Evolutionary conservation across 2,888 invertebrate species (phyloP).

Genomic region (Diplolepis rosae): DNA sequence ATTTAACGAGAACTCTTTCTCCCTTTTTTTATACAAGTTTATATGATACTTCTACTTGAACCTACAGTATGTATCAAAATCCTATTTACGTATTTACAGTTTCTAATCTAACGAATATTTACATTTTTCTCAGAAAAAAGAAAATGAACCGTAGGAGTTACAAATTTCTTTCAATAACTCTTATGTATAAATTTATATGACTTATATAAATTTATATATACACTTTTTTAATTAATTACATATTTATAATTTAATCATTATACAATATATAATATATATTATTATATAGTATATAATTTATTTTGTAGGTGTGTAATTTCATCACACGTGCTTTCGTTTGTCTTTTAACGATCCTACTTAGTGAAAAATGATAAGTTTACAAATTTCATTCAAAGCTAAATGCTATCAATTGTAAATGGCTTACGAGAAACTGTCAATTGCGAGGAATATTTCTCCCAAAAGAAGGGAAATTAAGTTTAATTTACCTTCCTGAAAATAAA

Average conservation of each 20-base stretch:
- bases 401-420: not conserved
- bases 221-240: constrained; percentile 26
- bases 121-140: constrained; percentile 46
- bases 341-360: not conserved
- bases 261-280: not conserved
- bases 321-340: not conserved
- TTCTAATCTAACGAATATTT: constrained; percentile 55
- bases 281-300: not conserved
- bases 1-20: not conserved
- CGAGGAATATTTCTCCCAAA: not conserved
- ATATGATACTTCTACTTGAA: constrained; percentile 34
- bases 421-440: not conserved
- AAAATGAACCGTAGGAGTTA: constrained; percentile 32
- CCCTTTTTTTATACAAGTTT: constrained; percentile 14
- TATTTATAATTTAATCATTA: constrained; percentile 10
- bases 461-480: not conserved
- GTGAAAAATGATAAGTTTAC: constrained; percentile 10
- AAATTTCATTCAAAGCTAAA: constrained; percentile 11
- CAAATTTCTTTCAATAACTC: constrained; percentile 35
- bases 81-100: constrained; percentile 62
- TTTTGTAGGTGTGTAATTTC: constrained; percentile 1
- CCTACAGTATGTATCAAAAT: constrained; percentile 60
- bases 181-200: constrained; percentile 45
- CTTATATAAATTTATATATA: constrained; percentile 49
- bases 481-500: not conserved